Percentiles rank a stretch among this genome's conserved stretches.
Conservation (phyloP, 2,113 vertebrate genomes). For the Mormyrus lacerda region DNA sequence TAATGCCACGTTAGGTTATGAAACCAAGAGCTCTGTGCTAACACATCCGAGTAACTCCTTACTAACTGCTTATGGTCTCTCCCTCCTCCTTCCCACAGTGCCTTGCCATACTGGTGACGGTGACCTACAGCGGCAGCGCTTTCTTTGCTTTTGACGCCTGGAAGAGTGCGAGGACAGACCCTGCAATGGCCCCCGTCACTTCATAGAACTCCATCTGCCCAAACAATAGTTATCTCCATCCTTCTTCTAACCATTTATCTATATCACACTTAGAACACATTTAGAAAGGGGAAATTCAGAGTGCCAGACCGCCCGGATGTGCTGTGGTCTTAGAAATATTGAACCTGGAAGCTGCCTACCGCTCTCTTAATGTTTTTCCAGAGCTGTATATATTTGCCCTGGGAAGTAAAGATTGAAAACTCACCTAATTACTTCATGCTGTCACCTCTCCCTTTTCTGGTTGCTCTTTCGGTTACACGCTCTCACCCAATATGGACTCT, state of each 20-base stretch:
- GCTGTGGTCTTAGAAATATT: too few relatives aligned
- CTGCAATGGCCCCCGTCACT: neutral
- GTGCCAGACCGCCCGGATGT: neutral
- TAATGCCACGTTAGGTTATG: neutral
- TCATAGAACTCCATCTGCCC: neutral
- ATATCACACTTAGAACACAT: neutral
- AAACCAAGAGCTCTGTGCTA: neutral
- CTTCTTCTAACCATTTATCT: neutral
- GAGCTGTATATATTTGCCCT: neutral
- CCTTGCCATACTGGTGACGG: conserved; percentile 68
- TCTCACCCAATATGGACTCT: neutral
- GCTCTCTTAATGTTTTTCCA: too few relatives aligned
- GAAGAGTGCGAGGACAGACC: conserved; percentile 67
- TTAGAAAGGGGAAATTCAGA: neutral
- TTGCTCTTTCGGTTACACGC: neutral
- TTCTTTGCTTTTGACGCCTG: conserved; percentile 77
- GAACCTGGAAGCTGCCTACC: too few relatives aligned
- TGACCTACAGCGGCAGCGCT: conserved; percentile 65
- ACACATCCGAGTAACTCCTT: neutral
- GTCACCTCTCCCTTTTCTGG: neutral
- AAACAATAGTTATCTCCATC: neutral
- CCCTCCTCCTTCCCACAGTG: conserved; percentile 59
- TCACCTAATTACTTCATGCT: neutral
- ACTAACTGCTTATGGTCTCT: neutral
- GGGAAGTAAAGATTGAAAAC: neutral